Evolutionary conservation across 2,113 vertebrate genomes (phyloP), one percentile per base, ranked within the genome.

Genomic region (Esox niger): DNA sequence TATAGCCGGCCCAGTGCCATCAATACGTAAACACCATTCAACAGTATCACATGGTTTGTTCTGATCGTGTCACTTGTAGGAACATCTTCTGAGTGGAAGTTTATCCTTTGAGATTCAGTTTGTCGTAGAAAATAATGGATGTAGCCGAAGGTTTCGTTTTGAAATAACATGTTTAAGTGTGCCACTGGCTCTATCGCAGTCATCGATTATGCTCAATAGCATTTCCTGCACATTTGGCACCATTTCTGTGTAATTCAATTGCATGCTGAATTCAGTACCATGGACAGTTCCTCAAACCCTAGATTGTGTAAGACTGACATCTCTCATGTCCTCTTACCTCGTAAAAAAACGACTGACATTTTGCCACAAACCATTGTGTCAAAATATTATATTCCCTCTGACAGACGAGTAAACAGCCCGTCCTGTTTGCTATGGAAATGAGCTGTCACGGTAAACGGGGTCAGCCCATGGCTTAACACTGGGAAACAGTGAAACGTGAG

Each of bases 401-500:
- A 21, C 38, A 52, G 17, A 17, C 10, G 13, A 15, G 38, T 43
- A 43, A 52, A 23, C n/a, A 23, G 47, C 47, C 47, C 7, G 21
- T n/a, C 15, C 6, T 52, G n/a, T 52, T 52, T 52, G 47, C 47
- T 21, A 52, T 23, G n/a, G 47, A 52, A 23, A 52, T 52, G 47
- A 7, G n/a, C 17, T 21, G 6, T 52, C n/a, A 52, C 15, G 11
- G 47, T 52, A 52, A 52, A 23, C 6, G 35, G 47, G 47, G 52
- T 20, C 32, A 33, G 61, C 11, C 13, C 10, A n/a, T 31, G 64
- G 26, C 23, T 54, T 49, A 57, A 15, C 38, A 43, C 38, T 43
- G 38, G 35, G 33, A 57, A 65, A 56, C n/a, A 68, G 54, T 43
- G n/a, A 52, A 60, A 62, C 26, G 26, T 65, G 46, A 8, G 25